Percentiles rank a stretch among this genome's conserved stretches.
Conservation (phyloP, 2,888 invertebrate species). For the Sphaerophoria rueppellii region DNA sequence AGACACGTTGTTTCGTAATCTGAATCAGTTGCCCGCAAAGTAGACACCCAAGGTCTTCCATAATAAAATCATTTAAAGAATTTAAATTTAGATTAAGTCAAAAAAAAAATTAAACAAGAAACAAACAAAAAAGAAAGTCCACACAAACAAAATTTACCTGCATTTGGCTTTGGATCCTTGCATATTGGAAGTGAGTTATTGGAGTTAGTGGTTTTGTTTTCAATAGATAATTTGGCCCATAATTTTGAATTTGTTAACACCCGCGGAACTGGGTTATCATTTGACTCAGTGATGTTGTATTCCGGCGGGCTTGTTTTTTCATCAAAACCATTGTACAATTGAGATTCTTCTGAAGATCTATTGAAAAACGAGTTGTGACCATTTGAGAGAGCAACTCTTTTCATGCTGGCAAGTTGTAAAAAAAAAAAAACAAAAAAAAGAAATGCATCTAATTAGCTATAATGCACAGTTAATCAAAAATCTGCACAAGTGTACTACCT, state of each 20-base stretch:
- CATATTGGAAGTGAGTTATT: conserved; percentile 55
- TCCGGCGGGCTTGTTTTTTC: conserved; percentile 43
- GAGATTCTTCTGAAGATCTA: conserved; percentile 24
- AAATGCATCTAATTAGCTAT: too few species aligned
- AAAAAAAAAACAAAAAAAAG: neutral
- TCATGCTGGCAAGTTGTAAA: conserved; percentile 57
- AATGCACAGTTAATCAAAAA: neutral
- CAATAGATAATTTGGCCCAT: conserved; percentile 28
- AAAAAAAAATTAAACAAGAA: too few species aligned
- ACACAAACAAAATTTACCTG: conserved; percentile 21
- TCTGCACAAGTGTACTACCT: conserved; percentile 75
- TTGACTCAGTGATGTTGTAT: conserved; percentile 48
- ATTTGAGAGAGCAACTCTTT: conserved; percentile 37
- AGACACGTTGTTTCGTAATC: neutral
- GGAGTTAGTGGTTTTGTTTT: conserved; percentile 30
- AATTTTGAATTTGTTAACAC: conserved; percentile 13
- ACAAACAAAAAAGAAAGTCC: neutral
- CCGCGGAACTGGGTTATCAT: conserved; percentile 29
- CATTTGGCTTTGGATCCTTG: conserved; percentile 55
- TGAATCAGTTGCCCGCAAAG: neutral
- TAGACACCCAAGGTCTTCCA: neutral
- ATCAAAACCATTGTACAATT: conserved; percentile 53
- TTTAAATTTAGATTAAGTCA: too few species aligned
- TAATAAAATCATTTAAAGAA: neutral
- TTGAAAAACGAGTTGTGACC: conserved; percentile 30